Evolutionary conservation across 2,888 invertebrate genomes (phyloP).

Genomic region (Eilema griseolum): DNA sequence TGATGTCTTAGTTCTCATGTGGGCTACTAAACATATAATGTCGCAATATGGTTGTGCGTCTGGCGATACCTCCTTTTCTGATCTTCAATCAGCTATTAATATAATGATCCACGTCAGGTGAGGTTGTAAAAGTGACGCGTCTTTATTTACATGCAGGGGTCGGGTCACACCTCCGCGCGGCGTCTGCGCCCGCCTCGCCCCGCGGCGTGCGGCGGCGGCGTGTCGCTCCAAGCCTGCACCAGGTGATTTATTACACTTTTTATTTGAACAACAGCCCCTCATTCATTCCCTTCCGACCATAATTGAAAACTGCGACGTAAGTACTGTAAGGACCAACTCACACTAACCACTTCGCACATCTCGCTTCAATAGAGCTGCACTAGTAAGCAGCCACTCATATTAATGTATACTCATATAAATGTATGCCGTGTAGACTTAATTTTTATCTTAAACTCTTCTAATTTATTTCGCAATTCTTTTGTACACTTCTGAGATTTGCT

Average conservation of each 20-base stretch:
- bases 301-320: constrained; percentile 21
- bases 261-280: constrained; percentile 25
- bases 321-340: constrained; percentile 10
- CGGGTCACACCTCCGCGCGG: not conserved
- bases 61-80: not conserved
- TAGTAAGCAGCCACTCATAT: too few species aligned
- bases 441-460: too few species aligned
- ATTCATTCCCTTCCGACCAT: constrained; percentile 21
- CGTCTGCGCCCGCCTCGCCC: not conserved
- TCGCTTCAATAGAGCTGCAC: not conserved
- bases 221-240: constrained; percentile 7
- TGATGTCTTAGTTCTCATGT: not conserved
- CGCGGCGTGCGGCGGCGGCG: not conserved
- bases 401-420: too few species aligned
- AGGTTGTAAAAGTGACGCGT: not conserved
- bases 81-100: too few species aligned
- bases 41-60: too few species aligned
- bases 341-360: not conserved
- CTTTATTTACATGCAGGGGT: not conserved
- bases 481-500: too few species aligned
- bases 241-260: constrained; percentile 25
- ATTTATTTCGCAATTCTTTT: too few species aligned
- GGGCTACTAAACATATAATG: too few species aligned
- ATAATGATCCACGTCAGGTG: not conserved
- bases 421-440: too few species aligned